phyloP scores from a whole-genome alignment of 1,140 invertebrate species.

The Drosophila orena region DNA sequence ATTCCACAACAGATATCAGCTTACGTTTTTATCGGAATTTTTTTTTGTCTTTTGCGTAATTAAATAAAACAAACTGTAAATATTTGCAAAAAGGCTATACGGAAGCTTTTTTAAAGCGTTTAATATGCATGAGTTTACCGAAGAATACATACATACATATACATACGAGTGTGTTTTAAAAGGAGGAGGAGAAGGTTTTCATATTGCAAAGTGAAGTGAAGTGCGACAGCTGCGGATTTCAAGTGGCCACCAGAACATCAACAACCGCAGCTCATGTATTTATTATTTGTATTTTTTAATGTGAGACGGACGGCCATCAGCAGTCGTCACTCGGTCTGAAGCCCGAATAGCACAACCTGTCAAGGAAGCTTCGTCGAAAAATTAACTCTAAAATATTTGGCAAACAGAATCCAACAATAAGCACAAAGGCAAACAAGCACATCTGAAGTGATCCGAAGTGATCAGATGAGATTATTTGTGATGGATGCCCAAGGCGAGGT shows the following conservation, averaged over 20 bases:
- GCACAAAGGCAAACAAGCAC: constrained; percentile 53
- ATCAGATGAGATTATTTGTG: constrained; percentile 9
- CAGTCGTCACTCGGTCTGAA: constrained; percentile 43
- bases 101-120: constrained; percentile 70
- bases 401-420: constrained; percentile 63
- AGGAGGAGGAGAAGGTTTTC: constrained; percentile 36
- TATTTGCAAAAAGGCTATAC: constrained; percentile 80
- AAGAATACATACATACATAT: not conserved
- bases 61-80: constrained; percentile 76
- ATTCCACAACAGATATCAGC: constrained; percentile 39
- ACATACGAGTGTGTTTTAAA: constrained; percentile 23
- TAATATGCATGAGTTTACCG: constrained; percentile 41
- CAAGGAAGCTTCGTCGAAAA: constrained; percentile 51
- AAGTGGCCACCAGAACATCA: constrained; percentile 59
- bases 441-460: constrained; percentile 34
- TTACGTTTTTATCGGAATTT: constrained; percentile 52
- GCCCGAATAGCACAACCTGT: constrained; percentile 46
- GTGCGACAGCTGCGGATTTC: constrained; percentile 74
- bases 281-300: constrained; percentile 3
- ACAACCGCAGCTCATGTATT: constrained; percentile 34
- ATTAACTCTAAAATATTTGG: constrained; percentile 63
- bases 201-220: constrained; percentile 74
- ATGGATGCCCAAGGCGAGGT: constrained; percentile 26
- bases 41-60: constrained; percentile 55
- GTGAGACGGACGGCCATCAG: constrained; percentile 7